A percentile compares a stretch with the other conserved stretches of the same genome.
These are phyloP conservation scores for Odontocerum albicorne DNA, from an alignment of 2,888 invertebrate species.

Conservation along the genomic window DNA sequence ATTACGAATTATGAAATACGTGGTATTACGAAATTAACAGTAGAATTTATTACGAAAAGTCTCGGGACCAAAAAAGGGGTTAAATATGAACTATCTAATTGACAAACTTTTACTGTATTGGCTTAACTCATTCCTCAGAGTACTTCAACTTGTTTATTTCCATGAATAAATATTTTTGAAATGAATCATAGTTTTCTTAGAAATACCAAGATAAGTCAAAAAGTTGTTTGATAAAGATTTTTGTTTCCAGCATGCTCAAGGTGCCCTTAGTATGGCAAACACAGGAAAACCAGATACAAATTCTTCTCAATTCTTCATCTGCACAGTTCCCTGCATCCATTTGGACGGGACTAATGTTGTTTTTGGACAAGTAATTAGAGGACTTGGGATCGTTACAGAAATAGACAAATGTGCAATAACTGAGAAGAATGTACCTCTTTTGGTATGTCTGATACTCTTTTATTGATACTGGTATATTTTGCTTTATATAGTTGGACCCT, in stretches of 20 bases:
- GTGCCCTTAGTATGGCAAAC: slow-evolving; percentile 79
- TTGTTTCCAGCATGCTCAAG: slow-evolving; percentile 58
- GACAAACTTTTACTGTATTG: too few species aligned
- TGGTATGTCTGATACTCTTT: slow-evolving; percentile 52
- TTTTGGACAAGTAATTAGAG: slow-evolving; percentile 78
- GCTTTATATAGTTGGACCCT: too few species aligned
- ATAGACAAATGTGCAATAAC: slow-evolving; percentile 62
- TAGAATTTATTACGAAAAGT: too few species aligned
- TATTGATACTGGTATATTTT: neutral
- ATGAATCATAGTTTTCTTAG: too few species aligned
- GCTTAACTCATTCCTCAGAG: too few species aligned
- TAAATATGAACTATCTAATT: too few species aligned
- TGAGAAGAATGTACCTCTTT: slow-evolving; percentile 60
- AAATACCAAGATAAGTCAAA: too few species aligned
- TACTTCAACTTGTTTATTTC: too few species aligned
- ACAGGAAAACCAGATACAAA: slow-evolving; percentile 79
- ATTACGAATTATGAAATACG: too few species aligned
- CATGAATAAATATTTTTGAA: too few species aligned
- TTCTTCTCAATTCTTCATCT: slow-evolving; percentile 94
- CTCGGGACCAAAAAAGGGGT: too few species aligned
- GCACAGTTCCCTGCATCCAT: slow-evolving; percentile 73
- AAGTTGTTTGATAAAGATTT: neutral
- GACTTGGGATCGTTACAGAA: slow-evolving; percentile 71
- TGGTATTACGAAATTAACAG: too few species aligned
- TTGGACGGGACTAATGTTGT: slow-evolving; percentile 81